These are phyloP conservation scores for Rhopalosiphum padi DNA, from an alignment of 1,140 invertebrate species.

Conservation along the genomic window DNA sequence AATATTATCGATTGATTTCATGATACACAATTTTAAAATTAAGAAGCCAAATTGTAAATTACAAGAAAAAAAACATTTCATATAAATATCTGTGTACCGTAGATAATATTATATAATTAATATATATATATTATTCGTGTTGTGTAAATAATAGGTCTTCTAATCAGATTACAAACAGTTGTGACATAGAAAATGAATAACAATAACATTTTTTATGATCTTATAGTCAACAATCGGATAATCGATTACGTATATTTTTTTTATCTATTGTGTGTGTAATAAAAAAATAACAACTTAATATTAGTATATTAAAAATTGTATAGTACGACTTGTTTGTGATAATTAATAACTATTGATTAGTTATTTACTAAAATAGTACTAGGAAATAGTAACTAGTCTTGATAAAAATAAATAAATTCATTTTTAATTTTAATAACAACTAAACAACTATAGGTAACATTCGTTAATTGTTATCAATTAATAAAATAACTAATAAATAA, in stretches of 20 bases:
- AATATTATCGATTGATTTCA: neutral
- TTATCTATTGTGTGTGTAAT: neutral
- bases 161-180: constrained; percentile 12
- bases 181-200: neutral
- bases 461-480: neutral
- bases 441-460: no score
- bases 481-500: neutral
- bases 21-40: neutral
- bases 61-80: neutral
- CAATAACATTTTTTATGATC: neutral
- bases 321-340: neutral
- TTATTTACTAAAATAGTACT: neutral
- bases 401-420: neutral
- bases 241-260: neutral
- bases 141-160: neutral
- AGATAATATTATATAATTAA: no score
- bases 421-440: neutral
- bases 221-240: neutral
- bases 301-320: neutral
- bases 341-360: neutral
- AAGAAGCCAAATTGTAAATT: neutral
- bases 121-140: no score
- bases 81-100: neutral
- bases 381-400: neutral
- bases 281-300: neutral